These are phyloP conservation scores for Uloborus diversus DNA, from an alignment of 1,140 invertebrate genomes.

Conservation along the genomic window DNA sequence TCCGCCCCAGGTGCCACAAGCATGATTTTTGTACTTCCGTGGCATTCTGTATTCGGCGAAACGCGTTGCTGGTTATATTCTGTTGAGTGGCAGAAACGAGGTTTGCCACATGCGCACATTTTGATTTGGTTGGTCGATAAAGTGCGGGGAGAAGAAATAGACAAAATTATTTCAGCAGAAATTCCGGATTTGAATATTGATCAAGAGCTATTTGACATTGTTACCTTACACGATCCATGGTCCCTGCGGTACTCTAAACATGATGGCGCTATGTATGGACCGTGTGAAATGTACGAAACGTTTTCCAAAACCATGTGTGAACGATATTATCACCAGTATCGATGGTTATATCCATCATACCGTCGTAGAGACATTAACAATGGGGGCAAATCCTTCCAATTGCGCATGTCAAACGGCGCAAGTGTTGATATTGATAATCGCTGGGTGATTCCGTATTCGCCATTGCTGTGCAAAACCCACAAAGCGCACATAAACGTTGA, in stretches of 20 bases:
- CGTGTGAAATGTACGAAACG: slow-evolving; percentile 66
- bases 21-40: too few relatives aligned
- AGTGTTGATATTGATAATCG: slow-evolving; percentile 32
- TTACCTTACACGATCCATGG: slow-evolving; percentile 55
- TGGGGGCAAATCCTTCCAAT: neutral
- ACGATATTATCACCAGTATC: neutral
- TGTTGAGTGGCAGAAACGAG: slow-evolving; percentile 67
- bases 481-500: slow-evolving; percentile 61
- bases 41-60: slow-evolving; percentile 41
- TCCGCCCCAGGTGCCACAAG: too few relatives aligned
- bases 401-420: neutral
- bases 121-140: slow-evolving; percentile 58
- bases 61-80: slow-evolving; percentile 60
- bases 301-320: neutral
- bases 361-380: neutral
- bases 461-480: slow-evolving; percentile 48
- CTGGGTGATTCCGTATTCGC: slow-evolving; percentile 60
- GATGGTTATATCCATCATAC: slow-evolving; percentile 23
- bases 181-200: slow-evolving; percentile 82
- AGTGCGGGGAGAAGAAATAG: slow-evolving; percentile 1
- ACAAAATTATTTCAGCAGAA: slow-evolving; percentile 65
- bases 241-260: slow-evolving; percentile 55
- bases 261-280: slow-evolving; percentile 52
- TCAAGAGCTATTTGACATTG: slow-evolving; percentile 61
- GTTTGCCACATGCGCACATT: slow-evolving; percentile 66